Base-by-base conservation (phyloP, 2,888 invertebrate genomes). In the Diaphora mendica region DNA sequence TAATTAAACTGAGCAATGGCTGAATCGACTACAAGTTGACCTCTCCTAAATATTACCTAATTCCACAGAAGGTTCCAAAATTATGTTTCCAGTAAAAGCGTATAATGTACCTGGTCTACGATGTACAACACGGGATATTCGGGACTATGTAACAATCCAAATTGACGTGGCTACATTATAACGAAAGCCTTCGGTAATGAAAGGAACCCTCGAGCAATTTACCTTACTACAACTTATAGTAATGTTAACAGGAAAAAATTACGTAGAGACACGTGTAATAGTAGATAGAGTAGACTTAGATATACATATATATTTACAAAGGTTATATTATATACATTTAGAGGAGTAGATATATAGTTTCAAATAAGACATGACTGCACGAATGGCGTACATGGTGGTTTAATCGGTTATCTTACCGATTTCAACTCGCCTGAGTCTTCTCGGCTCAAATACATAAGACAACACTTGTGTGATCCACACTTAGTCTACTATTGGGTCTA, bases 121-220 rank as follows among this genome's bases (percentile, higher is more conserved):
- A 64, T 33, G 17, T 55, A 64, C 26, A 33, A 59, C 33, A 33
- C 55, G 35, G 55, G 64, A 66, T 26, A 59, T 39, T 70, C 59
- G 33, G 26, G 55, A 44, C 65, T 64, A 23, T 66, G 65, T 70
- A 64, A 65, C 59, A 72, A 64, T 68, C 62, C n/a, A 85, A 87
- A 86, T 86, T 85, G 82, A 77, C 80, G 80, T 62, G 26, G 30
- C 67, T 77, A 79, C 59, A 82, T 87, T 85, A 86, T 87, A 85
- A 87, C 84, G 84, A 85, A 86, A 86, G 82, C 85, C 81, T 75
- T 79, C 79, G 79, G 80, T 86, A 87, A 88, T 88, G 87, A 88
- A 87, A 88, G 87, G 84, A 86, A 87, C 81, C 86, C 82, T 85
- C 81, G 84, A 85, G 81, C 82, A 79, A 79, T 73, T 68, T 59